phyloP scores from a whole-genome alignment of 2,888 invertebrate species.

The Eupithecia vulgata region DNA sequence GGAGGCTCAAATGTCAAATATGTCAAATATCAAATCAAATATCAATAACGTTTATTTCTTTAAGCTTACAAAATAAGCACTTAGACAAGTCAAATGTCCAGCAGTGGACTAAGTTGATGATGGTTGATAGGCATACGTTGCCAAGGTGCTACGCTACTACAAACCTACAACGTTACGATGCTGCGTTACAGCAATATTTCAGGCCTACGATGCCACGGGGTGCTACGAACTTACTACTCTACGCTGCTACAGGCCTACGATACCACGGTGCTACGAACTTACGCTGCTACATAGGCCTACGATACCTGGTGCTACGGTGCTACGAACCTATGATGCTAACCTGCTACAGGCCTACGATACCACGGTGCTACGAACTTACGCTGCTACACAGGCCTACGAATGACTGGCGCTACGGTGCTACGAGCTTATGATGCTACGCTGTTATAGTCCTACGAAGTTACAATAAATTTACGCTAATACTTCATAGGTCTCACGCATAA shows the following conservation, averaged over 20 bases:
- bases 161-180: neutral
- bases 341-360: neutral
- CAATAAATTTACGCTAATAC: neutral
- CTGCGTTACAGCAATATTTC: too few relatives aligned
- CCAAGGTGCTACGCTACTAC: neutral
- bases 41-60: too few relatives aligned
- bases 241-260: neutral
- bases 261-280: neutral
- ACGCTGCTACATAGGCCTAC: neutral
- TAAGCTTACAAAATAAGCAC: too few relatives aligned
- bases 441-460: neutral
- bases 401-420: neutral
- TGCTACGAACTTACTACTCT: too few relatives aligned
- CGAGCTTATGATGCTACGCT: constrained; percentile 4
- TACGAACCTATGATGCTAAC: neutral
- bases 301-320: neutral
- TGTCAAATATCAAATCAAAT: too few relatives aligned
- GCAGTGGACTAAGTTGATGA: too few relatives aligned
- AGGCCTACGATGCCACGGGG: too few relatives aligned
- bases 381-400: too few relatives aligned
- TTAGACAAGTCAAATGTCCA: too few relatives aligned
- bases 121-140: too few relatives aligned
- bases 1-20: too few relatives aligned
- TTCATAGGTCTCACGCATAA: neutral
- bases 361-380: neutral